Percentiles rank a stretch among this genome's conserved stretches.
Evolutionary conservation across 2,797 vertebrate genomes (phyloP).

Genomic region (Takifugu rubripes): DNA sequence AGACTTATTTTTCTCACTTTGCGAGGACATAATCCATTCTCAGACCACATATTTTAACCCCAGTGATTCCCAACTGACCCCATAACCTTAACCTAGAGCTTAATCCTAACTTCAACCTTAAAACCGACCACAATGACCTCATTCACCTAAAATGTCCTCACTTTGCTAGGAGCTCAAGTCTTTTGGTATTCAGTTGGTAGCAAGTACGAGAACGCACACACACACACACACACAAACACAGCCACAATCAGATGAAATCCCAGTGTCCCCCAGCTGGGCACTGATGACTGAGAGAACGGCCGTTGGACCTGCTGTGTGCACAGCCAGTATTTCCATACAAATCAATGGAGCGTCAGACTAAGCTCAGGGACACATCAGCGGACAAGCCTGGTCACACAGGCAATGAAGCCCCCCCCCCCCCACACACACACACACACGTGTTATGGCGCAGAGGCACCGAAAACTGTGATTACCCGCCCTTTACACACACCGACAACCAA

Average conservation of each 20-base stretch:
- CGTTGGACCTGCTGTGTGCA: constrained; percentile 62
- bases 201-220: background rate
- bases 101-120: constrained; percentile 19
- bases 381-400: constrained; percentile 55
- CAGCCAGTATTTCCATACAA: constrained; percentile 76
- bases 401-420: constrained; percentile 13
- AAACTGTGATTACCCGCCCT: too few species aligned
- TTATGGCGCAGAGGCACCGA: too few species aligned
- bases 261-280: constrained; percentile 58
- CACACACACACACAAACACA: constrained; percentile 12
- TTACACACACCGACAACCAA: too few species aligned
- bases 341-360: constrained; percentile 68
- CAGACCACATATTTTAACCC: constrained; percentile 9
- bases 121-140: background rate
- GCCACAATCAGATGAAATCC: constrained; percentile 51
- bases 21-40: background rate
- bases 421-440: constrained; percentile 15
- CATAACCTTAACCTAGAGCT: too few species aligned
- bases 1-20: background rate
- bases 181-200: too few species aligned
- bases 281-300: constrained; percentile 53
- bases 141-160: too few species aligned
- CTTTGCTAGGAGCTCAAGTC: too few species aligned
- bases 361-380: constrained; percentile 55
- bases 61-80: too few species aligned